Conservation (phyloP, 2,797 vertebrate species). For the Poeciliopsis paucimaculata region DNA sequence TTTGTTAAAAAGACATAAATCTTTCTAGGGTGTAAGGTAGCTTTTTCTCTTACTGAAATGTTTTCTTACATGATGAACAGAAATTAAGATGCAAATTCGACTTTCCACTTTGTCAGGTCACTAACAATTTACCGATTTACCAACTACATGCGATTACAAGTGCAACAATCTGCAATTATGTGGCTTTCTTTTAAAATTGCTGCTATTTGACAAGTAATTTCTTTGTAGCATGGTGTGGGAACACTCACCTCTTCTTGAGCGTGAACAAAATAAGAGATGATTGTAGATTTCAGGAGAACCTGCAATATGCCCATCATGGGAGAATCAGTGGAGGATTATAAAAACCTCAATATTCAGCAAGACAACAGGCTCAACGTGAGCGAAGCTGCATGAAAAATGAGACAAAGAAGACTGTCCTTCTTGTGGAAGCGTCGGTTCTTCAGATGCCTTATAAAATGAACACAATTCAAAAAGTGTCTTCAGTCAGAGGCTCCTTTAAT, state of each 20-base stretch:
- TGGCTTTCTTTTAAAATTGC: neutral
- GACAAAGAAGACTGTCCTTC: neutral
- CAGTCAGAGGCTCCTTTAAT: neutral
- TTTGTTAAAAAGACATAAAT: neutral
- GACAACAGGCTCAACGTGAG: neutral
- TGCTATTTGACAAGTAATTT: neutral
- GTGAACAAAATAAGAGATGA: neutral
- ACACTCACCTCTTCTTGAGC: neutral
- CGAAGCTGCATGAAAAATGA: neutral
- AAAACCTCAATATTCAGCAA: neutral
- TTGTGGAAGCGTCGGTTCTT: neutral
- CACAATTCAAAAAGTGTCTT: neutral
- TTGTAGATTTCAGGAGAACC: neutral
- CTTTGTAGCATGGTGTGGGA: neutral
- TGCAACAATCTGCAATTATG: neutral
- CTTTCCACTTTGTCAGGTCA: neutral
- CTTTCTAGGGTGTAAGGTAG: neutral
- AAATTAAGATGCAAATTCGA: neutral
- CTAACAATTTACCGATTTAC: neutral
- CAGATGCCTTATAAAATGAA: neutral
- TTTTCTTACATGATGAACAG: conserved; percentile 2
- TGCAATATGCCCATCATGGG: neutral
- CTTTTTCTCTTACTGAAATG: neutral
- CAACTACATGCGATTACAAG: neutral
- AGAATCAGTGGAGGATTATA: neutral